Evolutionary conservation across 2,888 invertebrate species (phyloP).

Genomic region (Amiota minor): DNA sequence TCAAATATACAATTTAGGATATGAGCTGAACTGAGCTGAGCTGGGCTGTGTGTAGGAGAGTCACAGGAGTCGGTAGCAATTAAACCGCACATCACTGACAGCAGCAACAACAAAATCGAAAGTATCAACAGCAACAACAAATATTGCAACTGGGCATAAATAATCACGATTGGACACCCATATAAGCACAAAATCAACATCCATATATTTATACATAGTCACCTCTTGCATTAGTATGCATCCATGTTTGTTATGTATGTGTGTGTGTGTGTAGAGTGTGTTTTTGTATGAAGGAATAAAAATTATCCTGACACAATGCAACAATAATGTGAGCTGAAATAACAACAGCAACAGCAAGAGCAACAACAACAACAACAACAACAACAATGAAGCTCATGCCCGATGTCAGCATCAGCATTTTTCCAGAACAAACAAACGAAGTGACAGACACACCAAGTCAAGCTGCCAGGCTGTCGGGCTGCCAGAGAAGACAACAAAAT

Average conservation of each 20-base stretch:
- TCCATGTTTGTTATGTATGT: too few relatives aligned
- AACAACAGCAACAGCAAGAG: conserved; percentile 3
- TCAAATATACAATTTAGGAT: conserved; percentile 54
- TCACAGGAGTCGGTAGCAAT: conserved; percentile 51
- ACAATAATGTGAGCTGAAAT: conserved; percentile 23
- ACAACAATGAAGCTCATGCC: conserved; percentile 23
- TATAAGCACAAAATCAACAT: conserved; percentile 11
- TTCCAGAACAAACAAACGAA: conserved; percentile 37
- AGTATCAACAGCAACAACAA: conserved; percentile 19
- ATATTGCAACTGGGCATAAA: conserved; percentile 28
- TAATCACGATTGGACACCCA: conserved; percentile 43
- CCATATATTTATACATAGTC: neutral
- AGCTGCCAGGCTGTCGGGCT: neutral
- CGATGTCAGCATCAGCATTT: conserved; percentile 53
- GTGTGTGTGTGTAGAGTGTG: too few relatives aligned
- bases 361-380: neutral
- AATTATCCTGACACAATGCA: conserved; percentile 20
- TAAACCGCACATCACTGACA: conserved; percentile 53
- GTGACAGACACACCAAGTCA: neutral
- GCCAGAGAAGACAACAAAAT: neutral
- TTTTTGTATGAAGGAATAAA: conserved; percentile 2
- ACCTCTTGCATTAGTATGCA: too few relatives aligned
- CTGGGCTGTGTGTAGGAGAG: conserved; percentile 25
- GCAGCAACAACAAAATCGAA: conserved; percentile 12
- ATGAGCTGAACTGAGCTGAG: conserved; percentile 31